A percentile compares a stretch with the other conserved stretches of the same genome.
phyloP scores from a whole-genome alignment of 2,113 vertebrate species.

The Cynocephalus volans region DNA sequence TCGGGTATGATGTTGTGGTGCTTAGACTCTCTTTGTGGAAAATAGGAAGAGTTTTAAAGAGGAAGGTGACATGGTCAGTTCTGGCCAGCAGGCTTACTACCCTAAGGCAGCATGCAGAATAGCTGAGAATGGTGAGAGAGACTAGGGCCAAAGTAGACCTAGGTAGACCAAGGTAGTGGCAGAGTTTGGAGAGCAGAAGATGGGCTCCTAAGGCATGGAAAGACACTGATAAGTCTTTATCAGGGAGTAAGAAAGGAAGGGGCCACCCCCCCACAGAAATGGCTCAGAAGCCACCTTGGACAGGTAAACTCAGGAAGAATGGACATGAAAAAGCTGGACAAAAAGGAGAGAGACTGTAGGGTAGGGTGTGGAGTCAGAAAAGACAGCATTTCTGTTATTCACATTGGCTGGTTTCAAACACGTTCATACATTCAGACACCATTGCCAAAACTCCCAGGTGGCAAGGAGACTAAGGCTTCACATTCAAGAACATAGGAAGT shows the following conservation, averaged over 20 bases:
- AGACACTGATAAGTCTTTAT: not conserved
- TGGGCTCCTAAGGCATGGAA: not conserved
- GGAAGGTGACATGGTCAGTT: not conserved
- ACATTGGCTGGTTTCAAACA: constrained; percentile 48
- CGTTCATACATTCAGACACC: not conserved
- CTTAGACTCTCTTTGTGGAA: not conserved
- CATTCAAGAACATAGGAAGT: not conserved
- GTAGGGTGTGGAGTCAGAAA: not conserved
- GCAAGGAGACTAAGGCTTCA: constrained; percentile 32
- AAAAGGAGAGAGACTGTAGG: constrained; percentile 18
- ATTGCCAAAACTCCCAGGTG: constrained; percentile 12
- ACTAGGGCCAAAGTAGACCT: not conserved
- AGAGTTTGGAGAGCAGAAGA: not conserved
- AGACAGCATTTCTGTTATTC: constrained; percentile 26
- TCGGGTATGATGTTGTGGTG: not conserved
- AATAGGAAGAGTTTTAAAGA: constrained; percentile 35
- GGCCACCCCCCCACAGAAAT: not conserved
- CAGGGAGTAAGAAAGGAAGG: not conserved
- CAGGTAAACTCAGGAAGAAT: constrained; percentile 36
- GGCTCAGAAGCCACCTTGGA: not conserved
- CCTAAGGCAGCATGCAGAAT: constrained; percentile 21
- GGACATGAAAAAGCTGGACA: not conserved
- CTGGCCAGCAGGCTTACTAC: not conserved
- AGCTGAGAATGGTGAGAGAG: constrained; percentile 32
- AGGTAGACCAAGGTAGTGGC: not conserved